phyloP scores from a whole-genome alignment of 2,888 invertebrate genomes.

The Bellardia pandia region DNA sequence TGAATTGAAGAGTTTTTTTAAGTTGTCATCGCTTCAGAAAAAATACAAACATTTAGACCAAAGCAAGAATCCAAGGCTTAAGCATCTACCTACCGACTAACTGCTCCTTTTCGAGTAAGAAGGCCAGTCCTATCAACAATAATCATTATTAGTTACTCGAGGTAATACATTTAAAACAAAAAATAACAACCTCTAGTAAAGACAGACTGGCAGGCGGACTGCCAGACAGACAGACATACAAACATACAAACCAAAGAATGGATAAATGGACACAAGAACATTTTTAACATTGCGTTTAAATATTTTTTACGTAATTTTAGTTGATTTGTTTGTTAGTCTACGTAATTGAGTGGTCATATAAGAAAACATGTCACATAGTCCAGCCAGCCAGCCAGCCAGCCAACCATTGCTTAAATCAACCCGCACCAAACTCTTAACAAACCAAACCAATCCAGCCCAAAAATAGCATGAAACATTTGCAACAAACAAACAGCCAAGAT shows the following conservation, averaged over 20 bases:
- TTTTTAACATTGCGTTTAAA: conserved; percentile 70
- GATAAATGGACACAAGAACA: conserved; percentile 23
- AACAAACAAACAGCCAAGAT: conserved; percentile 34
- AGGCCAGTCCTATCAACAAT: conserved; percentile 65
- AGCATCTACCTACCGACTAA: conserved; percentile 27
- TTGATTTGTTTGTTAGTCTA: conserved; percentile 72
- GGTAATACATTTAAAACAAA: conserved; percentile 52
- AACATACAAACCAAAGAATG: conserved; percentile 8
- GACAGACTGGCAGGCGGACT: background rate
- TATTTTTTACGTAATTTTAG: conserved; percentile 66
- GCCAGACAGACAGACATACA: background rate
- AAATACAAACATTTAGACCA: conserved; percentile 4
- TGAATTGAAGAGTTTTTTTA: conserved; percentile 66
- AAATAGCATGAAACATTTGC: conserved; percentile 59
- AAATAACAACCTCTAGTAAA: conserved; percentile 14
- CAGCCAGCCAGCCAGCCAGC: conserved; percentile 35
- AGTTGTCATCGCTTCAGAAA: conserved; percentile 64
- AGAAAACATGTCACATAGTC: conserved; percentile 70
- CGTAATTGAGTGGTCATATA: conserved; percentile 73
- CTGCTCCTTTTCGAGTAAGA: conserved; percentile 23
- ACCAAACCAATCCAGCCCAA: conserved; percentile 47
- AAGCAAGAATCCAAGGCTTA: conserved; percentile 12
- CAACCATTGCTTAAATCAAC: conserved; percentile 38
- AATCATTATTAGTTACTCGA: conserved; percentile 69
- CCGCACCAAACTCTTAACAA: conserved; percentile 50